Evolutionary conservation across 2,888 invertebrate species (phyloP).

Genomic region (Drosophila sordidapex): DNA sequence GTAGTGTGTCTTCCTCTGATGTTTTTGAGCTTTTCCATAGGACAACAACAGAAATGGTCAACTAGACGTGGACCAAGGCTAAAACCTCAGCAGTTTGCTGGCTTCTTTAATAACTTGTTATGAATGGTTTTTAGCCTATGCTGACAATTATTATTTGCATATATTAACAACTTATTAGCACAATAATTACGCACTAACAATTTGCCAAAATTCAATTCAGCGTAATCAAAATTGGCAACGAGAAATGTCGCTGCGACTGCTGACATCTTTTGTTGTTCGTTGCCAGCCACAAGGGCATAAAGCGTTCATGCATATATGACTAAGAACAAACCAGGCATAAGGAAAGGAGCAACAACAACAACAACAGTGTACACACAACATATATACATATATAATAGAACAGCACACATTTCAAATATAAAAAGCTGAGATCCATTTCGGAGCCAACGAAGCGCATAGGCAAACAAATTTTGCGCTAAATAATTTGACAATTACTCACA

Average conservation of each 20-base stretch:
- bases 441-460: conserved; percentile 82
- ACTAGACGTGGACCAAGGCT: conserved; percentile 4
- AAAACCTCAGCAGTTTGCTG: conserved; percentile 11
- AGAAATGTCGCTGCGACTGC: conserved; percentile 11
- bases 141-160: conserved; percentile 1
- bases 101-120: neutral
- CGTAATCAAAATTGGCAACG: conserved; percentile 46
- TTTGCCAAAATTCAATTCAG: conserved; percentile 59
- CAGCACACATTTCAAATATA: conserved; percentile 41
- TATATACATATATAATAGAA: neutral
- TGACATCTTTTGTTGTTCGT: conserved; percentile 1
- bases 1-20: conserved; percentile 19
- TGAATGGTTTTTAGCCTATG: neutral
- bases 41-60: conserved; percentile 32
- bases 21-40: conserved; percentile 34
- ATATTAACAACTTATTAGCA: conserved; percentile 63
- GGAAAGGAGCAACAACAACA: conserved; percentile 29
- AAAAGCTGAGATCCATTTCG: conserved; percentile 79
- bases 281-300: conserved; percentile 55
- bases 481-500: conserved; percentile 85
- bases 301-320: conserved; percentile 82
- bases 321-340: conserved; percentile 79
- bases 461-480: conserved; percentile 85
- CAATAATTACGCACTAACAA: conserved; percentile 44
- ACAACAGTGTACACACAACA: neutral